Percentiles rank a stretch among this genome's conserved stretches.
Evolutionary conservation across 2,797 vertebrate genomes (phyloP).

Genomic region (Parauchenoglanis ngamensis): DNA sequence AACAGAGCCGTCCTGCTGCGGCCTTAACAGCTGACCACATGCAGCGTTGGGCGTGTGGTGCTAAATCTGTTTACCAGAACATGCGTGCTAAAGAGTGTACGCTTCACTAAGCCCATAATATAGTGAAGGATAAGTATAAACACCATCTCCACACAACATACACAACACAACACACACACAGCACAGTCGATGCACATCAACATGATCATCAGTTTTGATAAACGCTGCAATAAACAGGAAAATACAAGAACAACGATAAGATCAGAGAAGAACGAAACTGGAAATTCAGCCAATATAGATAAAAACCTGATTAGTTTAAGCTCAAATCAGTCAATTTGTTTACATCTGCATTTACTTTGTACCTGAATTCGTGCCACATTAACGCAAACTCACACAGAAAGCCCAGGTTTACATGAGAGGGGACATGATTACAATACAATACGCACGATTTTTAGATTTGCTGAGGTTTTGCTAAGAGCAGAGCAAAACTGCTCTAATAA

Average conservation of each 20-base stretch:
- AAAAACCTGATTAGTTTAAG: no score
- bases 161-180: neutral
- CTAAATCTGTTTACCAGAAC: neutral
- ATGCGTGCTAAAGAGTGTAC: neutral
- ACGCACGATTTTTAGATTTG: neutral
- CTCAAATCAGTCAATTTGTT: neutral
- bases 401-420: neutral
- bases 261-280: neutral
- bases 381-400: neutral
- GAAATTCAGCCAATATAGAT: neutral
- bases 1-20: neutral
- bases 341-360: neutral
- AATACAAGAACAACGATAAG: neutral
- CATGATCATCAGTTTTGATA: neutral
- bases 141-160: neutral
- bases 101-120: neutral
- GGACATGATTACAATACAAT: neutral
- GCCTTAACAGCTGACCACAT: neutral
- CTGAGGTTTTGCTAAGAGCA: neutral
- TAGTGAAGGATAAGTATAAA: neutral
- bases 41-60: neutral
- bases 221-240: neutral
- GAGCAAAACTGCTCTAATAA: neutral
- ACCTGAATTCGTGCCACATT: neutral
- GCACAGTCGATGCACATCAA: neutral